Conservation (phyloP, 2,888 invertebrate species). For the Cyclophora punctaria region DNA sequence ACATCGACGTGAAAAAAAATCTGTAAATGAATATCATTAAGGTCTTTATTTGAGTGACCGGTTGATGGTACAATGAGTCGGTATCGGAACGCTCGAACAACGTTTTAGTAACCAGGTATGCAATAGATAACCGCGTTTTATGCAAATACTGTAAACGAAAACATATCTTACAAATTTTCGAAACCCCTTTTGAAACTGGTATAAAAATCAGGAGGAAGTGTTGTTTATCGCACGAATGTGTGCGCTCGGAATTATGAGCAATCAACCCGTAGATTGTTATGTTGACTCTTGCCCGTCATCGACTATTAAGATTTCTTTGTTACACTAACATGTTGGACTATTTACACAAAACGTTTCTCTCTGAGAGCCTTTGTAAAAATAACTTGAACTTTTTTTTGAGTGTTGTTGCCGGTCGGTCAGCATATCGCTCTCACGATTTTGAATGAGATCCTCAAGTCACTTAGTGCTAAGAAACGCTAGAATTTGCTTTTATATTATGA, state of each 20-base stretch:
- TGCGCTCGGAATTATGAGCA: conserved; percentile 60
- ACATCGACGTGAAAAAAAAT: conserved; percentile 29
- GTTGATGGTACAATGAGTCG: conserved; percentile 38
- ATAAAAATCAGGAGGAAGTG: conserved; percentile 38
- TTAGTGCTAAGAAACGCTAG: conserved; percentile 61
- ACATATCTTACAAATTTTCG: conserved; percentile 67
- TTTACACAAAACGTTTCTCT: conserved; percentile 71
- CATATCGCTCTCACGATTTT: conserved; percentile 64
- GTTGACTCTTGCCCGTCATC: conserved; percentile 71
- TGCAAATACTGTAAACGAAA: conserved; percentile 64
- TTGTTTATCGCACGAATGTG: conserved; percentile 37
- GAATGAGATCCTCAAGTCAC: conserved; percentile 70
- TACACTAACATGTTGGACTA: conserved; percentile 73
- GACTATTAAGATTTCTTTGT: conserved; percentile 75
- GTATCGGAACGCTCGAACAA: conserved; percentile 57
- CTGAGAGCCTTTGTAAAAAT: conserved; percentile 61
- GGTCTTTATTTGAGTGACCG: conserved; percentile 41
- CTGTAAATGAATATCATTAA: conserved; percentile 40
- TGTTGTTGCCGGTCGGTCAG: conserved; percentile 53
- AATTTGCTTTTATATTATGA: conserved; percentile 66
- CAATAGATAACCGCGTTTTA: conserved; percentile 70
- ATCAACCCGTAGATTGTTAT: conserved; percentile 70
- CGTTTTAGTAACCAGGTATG: conserved; percentile 67
- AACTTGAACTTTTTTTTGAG: conserved; percentile 53
- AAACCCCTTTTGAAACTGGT: conserved; percentile 40